phyloP scores from a whole-genome alignment of 1,140 invertebrate species.

The Drosophila santomea region DNA sequence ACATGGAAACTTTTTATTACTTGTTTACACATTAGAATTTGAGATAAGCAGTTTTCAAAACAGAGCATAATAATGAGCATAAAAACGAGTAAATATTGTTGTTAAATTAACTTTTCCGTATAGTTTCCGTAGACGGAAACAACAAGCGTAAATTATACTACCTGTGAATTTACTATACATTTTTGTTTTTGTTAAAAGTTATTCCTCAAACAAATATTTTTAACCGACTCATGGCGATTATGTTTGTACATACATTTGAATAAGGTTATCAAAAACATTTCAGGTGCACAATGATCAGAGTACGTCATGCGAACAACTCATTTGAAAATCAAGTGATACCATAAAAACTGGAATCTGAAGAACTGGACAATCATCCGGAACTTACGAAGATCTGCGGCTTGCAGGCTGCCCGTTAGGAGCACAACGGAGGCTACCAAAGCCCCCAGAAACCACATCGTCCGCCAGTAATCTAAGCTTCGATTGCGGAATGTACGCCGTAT shows the following conservation, averaged over 20 bases:
- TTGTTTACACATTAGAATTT: neutral
- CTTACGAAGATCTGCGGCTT: slow-evolving; percentile 60
- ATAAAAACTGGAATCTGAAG: too few relatives aligned
- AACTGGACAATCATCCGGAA: neutral
- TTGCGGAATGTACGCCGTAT: slow-evolving; percentile 29
- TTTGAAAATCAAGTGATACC: neutral
- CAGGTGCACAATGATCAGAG: too few relatives aligned
- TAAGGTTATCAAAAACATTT: too few relatives aligned
- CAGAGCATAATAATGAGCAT: neutral
- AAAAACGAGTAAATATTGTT: neutral
- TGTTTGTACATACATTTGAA: too few relatives aligned
- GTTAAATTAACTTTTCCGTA: too few relatives aligned
- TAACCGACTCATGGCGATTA: too few relatives aligned
- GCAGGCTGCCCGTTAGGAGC: slow-evolving; percentile 19
- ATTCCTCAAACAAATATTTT: too few relatives aligned
- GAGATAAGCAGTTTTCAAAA: neutral
- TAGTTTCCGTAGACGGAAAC: too few relatives aligned
- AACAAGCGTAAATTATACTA: too few relatives aligned
- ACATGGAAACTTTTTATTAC: neutral
- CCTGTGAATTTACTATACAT: too few relatives aligned
- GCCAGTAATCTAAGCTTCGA: slow-evolving; percentile 14
- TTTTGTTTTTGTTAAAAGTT: too few relatives aligned
- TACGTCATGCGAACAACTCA: too few relatives aligned
- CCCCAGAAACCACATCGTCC: slow-evolving; percentile 35
- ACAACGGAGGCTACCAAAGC: slow-evolving; percentile 7